Evolutionary conservation across 2,888 invertebrate species (phyloP).

Genomic region (Steinernema carpocapsae): DNA sequence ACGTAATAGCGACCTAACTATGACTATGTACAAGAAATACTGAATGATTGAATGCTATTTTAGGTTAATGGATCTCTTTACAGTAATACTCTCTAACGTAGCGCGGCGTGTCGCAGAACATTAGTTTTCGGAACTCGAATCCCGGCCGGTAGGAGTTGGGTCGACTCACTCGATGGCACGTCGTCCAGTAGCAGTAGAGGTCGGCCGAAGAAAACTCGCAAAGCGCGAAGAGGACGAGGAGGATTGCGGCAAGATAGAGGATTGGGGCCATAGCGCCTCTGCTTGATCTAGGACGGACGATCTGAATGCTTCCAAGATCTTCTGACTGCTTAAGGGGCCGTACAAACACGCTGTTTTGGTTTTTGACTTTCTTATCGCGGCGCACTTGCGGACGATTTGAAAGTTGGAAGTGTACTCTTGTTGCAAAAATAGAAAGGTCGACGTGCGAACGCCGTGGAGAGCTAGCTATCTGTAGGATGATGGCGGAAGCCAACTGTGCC

Average conservation of each 20-base stretch:
- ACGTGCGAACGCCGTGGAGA: no score
- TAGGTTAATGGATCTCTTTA: background rate
- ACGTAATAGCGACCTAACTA: background rate
- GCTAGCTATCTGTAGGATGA: no score
- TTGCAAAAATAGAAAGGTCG: no score
- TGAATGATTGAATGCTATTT: no score
- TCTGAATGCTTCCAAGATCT: background rate
- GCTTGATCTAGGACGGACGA: no score
- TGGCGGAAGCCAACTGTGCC: no score
- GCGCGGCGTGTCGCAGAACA: background rate
- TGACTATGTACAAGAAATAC: no score
- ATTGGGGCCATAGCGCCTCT: background rate
- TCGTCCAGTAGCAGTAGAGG: conserved; percentile 13
- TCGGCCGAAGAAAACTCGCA: background rate
- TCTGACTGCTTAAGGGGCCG: background rate
- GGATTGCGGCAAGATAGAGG: background rate
- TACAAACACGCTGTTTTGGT: background rate
- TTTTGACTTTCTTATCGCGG: background rate
- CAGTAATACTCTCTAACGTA: conserved; percentile 13
- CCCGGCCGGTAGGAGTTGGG: conserved; percentile 15
- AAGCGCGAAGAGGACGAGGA: background rate
- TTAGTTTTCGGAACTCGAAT: conserved; percentile 12
- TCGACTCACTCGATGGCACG: background rate
- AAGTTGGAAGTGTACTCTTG: no score
- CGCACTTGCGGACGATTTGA: background rate